phyloP scores from a whole-genome alignment of 2,113 vertebrate species.

The Rhagologus leucostigma region DNA sequence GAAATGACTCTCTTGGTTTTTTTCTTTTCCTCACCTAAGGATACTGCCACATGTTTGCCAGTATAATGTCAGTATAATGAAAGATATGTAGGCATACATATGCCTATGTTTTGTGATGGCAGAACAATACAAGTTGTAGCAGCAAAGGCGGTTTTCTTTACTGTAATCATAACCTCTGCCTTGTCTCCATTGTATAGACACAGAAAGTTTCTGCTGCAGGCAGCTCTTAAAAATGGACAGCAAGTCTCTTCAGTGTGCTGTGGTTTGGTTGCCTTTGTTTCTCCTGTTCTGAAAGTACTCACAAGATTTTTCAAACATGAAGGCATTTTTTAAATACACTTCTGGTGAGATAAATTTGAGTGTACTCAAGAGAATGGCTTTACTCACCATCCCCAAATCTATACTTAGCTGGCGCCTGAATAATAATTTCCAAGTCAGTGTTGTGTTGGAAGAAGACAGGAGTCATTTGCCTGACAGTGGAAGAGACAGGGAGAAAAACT shows the following conservation, averaged over 20 bases:
- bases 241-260: not conserved
- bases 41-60: not conserved
- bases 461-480: not conserved
- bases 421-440: not conserved
- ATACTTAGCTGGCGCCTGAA: not conserved
- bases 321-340: not conserved
- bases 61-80: not conserved
- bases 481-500: not conserved
- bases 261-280: not conserved
- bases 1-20: not conserved
- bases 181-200: not conserved
- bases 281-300: not conserved
- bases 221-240: not conserved
- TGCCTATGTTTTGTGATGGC: accelerated
- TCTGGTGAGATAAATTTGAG: not conserved
- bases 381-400: not conserved
- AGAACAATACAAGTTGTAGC: not conserved
- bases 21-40: not conserved
- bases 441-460: not conserved
- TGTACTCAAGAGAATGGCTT: not conserved
- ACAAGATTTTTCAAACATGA: not conserved
- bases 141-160: not conserved
- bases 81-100: not conserved
- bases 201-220: not conserved
- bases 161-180: not conserved